These are phyloP conservation scores for Automeris io DNA, from an alignment of 2,888 invertebrate species.

Conservation along the genomic window DNA sequence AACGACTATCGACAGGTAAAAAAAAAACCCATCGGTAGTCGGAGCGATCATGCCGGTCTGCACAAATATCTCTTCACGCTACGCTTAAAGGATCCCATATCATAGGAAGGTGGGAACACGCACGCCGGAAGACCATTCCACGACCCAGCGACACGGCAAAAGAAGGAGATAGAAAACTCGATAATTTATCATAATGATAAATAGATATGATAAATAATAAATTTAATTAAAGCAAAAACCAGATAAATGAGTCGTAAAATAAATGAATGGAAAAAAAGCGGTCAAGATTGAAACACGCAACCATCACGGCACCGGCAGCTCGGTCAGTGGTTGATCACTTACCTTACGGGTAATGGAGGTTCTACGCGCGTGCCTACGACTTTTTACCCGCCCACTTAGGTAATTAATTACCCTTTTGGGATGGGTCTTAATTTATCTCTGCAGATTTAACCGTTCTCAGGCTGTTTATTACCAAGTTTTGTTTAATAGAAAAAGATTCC, in stretches of 20 bases:
- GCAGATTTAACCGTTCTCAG: conserved; percentile 4
- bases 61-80: too few relatives aligned
- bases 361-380: conserved; percentile 16
- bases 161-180: too few relatives aligned
- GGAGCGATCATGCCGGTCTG: too few relatives aligned
- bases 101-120: too few relatives aligned
- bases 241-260: background rate
- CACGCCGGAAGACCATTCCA: too few relatives aligned
- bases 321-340: conserved; percentile 17
- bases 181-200: too few relatives aligned
- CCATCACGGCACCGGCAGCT: conserved; percentile 10
- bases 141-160: too few relatives aligned
- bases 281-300: conserved; percentile 10
- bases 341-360: conserved; percentile 5
- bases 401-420: conserved; percentile 20
- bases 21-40: too few relatives aligned
- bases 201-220: too few relatives aligned
- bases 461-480: conserved; percentile 1
- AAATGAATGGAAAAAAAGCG: background rate
- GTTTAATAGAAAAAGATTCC: background rate
- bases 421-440: conserved; percentile 8
- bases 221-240: too few relatives aligned
- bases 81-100: too few relatives aligned
- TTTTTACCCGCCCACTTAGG: conserved; percentile 13
- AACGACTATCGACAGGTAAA: too few relatives aligned